phyloP scores from a whole-genome alignment of 1,140 invertebrate species.

The Lepidurus packardi region DNA sequence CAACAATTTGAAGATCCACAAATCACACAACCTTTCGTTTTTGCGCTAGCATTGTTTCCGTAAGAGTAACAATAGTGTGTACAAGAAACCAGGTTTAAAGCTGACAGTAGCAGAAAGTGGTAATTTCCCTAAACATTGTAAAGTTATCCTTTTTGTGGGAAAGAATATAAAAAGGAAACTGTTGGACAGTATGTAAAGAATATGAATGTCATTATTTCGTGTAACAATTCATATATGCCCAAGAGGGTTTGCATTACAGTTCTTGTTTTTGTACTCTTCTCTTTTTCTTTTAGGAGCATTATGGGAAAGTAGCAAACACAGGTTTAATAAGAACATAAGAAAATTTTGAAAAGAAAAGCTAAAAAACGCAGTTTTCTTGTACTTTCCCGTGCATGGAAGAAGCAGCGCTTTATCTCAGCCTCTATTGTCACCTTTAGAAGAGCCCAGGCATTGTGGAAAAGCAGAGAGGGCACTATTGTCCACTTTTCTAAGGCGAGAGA shows the following conservation, averaged over 20 bases:
- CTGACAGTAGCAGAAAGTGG: background rate
- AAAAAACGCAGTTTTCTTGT: slow-evolving; percentile 6
- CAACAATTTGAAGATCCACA: no score
- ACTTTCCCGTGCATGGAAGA: background rate
- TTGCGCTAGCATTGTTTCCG: no score
- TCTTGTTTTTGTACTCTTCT: background rate
- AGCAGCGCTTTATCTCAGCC: background rate
- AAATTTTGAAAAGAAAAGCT: slow-evolving; percentile 12
- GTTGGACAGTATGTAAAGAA: background rate
- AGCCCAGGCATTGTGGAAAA: slow-evolving; percentile 12
- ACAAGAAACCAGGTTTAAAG: no score
- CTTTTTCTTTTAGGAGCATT: background rate
- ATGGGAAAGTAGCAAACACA: background rate
- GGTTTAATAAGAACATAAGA: slow-evolving; percentile 3
- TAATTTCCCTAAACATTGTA: background rate
- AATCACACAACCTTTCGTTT: no score
- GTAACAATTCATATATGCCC: background rate
- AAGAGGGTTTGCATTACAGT: background rate
- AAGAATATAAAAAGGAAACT: background rate
- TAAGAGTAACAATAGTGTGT: no score
- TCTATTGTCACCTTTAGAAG: slow-evolving; percentile 16
- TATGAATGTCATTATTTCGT: background rate
- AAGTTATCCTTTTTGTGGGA: background rate
- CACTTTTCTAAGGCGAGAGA: background rate
- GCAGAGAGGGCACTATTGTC: background rate